Conservation (phyloP, 1,140 invertebrate species). For the Macrobrachium nipponense region DNA sequence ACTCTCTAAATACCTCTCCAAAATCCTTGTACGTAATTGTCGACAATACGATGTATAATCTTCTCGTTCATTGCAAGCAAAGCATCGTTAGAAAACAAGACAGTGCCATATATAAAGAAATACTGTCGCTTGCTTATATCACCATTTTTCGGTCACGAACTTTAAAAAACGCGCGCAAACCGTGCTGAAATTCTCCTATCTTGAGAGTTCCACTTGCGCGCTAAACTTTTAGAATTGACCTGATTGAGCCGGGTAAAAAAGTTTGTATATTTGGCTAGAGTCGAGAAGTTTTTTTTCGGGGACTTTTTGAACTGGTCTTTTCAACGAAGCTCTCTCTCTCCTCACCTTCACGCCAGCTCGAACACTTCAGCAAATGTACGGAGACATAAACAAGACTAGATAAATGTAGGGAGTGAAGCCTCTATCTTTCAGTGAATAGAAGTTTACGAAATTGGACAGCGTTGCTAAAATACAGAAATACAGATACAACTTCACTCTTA, state of each 20-base stretch:
- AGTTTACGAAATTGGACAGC: no score
- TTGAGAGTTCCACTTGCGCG: not conserved
- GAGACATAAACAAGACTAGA: not conserved
- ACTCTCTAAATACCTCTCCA: no score
- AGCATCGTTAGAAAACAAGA: no score
- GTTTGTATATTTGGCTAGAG: not conserved
- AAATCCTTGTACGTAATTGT: no score
- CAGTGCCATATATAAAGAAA: no score
- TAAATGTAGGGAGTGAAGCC: not conserved
- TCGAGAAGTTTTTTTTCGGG: not conserved
- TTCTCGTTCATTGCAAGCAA: no score
- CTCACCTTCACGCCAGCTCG: slow-evolving; percentile 1
- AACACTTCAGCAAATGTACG: not conserved
- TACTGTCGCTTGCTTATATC: not conserved
- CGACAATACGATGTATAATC: no score
- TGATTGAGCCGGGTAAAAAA: not conserved
- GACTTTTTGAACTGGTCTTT: not conserved
- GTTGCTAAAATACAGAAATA: no score
- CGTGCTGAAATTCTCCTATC: not conserved
- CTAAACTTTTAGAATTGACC: not conserved
- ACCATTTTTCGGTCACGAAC: not conserved
- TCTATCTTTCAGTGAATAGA: not conserved
- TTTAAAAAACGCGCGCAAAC: not conserved
- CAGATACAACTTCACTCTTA: no score
- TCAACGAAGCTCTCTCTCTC: not conserved